Percentiles rank a stretch among this genome's conserved stretches.
Conservation (phyloP, 2,888 invertebrate species). For the Eilema caniola region DNA sequence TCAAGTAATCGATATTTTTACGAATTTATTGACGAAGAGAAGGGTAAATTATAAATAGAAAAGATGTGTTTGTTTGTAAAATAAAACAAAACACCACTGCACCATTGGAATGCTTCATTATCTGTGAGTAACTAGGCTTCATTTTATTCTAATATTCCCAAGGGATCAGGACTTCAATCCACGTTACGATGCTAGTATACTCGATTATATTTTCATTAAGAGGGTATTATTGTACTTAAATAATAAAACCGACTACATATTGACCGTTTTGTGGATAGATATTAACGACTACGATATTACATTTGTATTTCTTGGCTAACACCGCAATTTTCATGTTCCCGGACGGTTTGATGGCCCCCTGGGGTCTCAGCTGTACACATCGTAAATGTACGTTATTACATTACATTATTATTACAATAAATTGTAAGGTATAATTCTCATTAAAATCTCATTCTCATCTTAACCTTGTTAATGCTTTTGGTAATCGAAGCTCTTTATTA, state of each 20-base stretch:
- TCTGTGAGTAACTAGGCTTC: too few relatives aligned
- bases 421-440: conserved; percentile 3
- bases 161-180: too few relatives aligned
- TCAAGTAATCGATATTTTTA: too few relatives aligned
- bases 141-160: too few relatives aligned
- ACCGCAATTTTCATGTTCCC: conserved; percentile 18
- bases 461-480: not conserved
- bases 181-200: not conserved
- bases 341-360: conserved; percentile 3
- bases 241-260: not conserved
- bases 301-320: conserved; percentile 18
- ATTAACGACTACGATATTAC: not conserved
- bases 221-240: not conserved
- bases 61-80: too few relatives aligned
- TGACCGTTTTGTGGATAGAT: not conserved
- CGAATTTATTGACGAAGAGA: too few relatives aligned
- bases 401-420: conserved; percentile 13
- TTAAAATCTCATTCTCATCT: not conserved
- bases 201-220: not conserved
- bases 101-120: too few relatives aligned
- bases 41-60: too few relatives aligned
- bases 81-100: too few relatives aligned
- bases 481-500: not conserved
- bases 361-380: not conserved
- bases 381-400: conserved; percentile 9